phyloP scores from a whole-genome alignment of 2,888 invertebrate species.

The Diarsia mendica region DNA sequence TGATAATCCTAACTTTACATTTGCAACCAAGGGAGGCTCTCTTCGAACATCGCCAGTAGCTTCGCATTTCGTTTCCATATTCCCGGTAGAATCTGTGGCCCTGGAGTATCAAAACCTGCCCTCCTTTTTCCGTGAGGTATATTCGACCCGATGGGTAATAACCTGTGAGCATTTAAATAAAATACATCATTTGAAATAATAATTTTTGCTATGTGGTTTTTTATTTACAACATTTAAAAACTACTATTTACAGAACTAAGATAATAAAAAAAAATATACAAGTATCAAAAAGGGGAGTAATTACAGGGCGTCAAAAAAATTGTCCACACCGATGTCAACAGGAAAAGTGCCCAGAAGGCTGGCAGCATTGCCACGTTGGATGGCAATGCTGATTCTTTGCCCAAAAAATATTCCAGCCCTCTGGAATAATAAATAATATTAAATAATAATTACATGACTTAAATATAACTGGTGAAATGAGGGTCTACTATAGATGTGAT shows the following conservation, averaged over 20 bases:
- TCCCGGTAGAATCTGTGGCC: slow-evolving; percentile 78
- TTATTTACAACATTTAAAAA: too few relatives aligned
- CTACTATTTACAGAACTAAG: too few relatives aligned
- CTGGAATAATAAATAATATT: too few relatives aligned
- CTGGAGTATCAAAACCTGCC: slow-evolving; percentile 73
- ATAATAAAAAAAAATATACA: too few relatives aligned
- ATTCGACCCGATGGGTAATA: slow-evolving; percentile 67
- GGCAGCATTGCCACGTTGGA: too few relatives aligned
- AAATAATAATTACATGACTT: neutral
- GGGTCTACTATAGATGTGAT: neutral
- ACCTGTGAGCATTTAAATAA: slow-evolving; percentile 32
- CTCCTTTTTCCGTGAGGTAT: slow-evolving; percentile 75
- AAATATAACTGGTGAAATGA: neutral
- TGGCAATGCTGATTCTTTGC: too few relatives aligned
- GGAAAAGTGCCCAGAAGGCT: too few relatives aligned
- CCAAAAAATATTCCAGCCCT: too few relatives aligned
- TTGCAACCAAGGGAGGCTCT: slow-evolving; percentile 73
- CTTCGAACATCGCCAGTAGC: slow-evolving; percentile 82
- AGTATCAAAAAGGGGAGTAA: too few relatives aligned
- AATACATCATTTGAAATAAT: neutral
- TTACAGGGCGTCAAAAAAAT: too few relatives aligned
- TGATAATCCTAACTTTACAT: slow-evolving; percentile 75
- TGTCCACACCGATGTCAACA: too few relatives aligned
- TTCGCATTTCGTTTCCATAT: slow-evolving; percentile 73
- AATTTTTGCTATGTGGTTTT: neutral